Percentiles rank a stretch among this genome's conserved stretches.
phyloP scores from a whole-genome alignment of 1,140 invertebrate species.

The Orussus abietinus region DNA sequence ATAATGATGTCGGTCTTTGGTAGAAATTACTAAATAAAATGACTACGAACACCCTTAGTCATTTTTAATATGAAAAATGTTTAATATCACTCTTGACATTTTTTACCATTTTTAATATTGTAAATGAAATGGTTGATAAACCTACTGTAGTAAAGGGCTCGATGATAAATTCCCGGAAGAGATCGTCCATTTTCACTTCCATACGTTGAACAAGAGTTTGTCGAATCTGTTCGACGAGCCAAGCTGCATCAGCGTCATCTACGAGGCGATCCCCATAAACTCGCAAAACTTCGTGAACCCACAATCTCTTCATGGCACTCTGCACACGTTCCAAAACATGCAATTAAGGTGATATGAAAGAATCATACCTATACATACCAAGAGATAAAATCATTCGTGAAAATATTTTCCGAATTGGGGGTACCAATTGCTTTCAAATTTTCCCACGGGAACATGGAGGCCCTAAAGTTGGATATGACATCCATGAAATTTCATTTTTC shows the following conservation, averaged over 20 bases:
- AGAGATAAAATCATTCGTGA: no score
- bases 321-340: no score
- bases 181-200: slow-evolving; percentile 44
- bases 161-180: slow-evolving; percentile 48
- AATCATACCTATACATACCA: slow-evolving; percentile 62
- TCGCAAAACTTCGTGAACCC: slow-evolving; percentile 91
- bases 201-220: slow-evolving; percentile 57
- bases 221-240: slow-evolving; percentile 70
- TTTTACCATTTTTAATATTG: slow-evolving; percentile 13
- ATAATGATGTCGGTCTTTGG: no score
- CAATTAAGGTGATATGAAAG: background rate
- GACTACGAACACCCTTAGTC: no score
- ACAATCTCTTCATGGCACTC: slow-evolving; percentile 79
- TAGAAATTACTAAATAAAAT: no score
- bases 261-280: slow-evolving; percentile 93
- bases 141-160: slow-evolving; percentile 28
- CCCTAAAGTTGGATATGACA: no score
- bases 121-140: no score
- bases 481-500: no score
- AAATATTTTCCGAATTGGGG: no score
- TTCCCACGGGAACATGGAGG: no score
- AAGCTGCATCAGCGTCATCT: slow-evolving; percentile 74
- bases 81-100: slow-evolving; percentile 1
- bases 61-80: slow-evolving; percentile 15
- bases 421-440: no score